Evolutionary conservation across 1,140 invertebrate genomes (phyloP).

Genomic region (Lepidurus packardi): DNA sequence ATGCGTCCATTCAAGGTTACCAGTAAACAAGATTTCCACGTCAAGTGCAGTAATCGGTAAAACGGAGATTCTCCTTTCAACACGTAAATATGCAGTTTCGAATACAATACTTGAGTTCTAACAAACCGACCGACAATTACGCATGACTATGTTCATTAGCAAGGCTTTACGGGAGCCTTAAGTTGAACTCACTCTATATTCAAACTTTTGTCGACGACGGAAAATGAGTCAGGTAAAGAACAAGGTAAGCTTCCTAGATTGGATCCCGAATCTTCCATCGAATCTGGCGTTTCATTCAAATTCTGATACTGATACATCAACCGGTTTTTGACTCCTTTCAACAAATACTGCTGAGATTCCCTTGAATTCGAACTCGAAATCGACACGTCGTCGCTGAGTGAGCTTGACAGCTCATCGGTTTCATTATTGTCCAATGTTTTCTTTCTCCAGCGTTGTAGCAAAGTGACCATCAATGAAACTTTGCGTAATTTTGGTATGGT

Average conservation of each 20-base stretch:
- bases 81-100: neutral
- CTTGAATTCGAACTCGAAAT: neutral
- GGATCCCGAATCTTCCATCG: neutral
- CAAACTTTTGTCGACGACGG: neutral
- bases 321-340: neutral
- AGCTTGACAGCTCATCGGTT: neutral
- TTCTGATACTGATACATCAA: neutral
- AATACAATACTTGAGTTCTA: neutral
- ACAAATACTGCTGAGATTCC: neutral
- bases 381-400: neutral
- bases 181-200: too few relatives aligned
- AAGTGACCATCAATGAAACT: neutral
- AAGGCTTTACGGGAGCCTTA: too few relatives aligned
- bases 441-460: neutral
- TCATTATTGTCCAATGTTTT: neutral
- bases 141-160: too few relatives aligned
- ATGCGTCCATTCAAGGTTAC: neutral
- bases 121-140: neutral
- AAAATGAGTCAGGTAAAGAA: neutral
- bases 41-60: neutral
- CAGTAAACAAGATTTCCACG: constrained; percentile 6
- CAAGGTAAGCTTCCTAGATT: neutral
- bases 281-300: neutral
- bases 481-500: neutral
- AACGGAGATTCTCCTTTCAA: constrained; percentile 2